phyloP scores from a whole-genome alignment of 2,797 vertebrate species.

The Urosaurus nigricauda region DNA sequence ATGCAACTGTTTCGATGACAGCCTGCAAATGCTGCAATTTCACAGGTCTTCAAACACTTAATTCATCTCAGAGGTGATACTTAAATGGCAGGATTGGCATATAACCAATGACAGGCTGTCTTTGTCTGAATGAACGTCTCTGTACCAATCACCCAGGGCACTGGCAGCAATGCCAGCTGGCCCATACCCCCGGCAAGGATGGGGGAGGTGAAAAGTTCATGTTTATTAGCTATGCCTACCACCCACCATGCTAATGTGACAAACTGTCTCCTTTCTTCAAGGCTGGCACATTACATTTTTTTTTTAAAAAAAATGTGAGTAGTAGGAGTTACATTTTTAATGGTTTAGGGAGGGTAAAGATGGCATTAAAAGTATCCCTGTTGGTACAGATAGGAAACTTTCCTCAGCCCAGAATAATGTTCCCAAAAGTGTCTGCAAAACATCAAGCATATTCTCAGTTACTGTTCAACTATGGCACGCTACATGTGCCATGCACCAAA shows the following conservation, averaged over 20 bases:
- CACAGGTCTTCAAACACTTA: slow-evolving; percentile 47
- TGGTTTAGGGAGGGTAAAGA: not conserved
- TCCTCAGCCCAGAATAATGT: not conserved
- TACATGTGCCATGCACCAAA: not conserved
- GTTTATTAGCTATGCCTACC: not conserved
- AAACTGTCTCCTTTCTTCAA: slow-evolving; percentile 10
- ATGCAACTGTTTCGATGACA: slow-evolving; percentile 45
- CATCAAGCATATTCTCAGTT: not conserved
- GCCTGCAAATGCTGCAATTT: slow-evolving; percentile 36
- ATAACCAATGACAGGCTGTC: not conserved
- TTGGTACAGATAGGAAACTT: not conserved
- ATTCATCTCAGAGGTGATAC: slow-evolving; percentile 45
- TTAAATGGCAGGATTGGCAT: not conserved
- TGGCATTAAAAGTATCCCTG: not conserved
- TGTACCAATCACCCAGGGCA: not conserved
- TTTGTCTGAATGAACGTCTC: slow-evolving; percentile 18
- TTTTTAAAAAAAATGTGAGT: not conserved
- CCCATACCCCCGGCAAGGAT: fast-evolving
- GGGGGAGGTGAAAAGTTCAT: slow-evolving; percentile 12
- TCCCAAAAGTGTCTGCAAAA: not conserved
- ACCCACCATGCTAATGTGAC: slow-evolving; percentile 8
- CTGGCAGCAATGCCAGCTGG: slow-evolving; percentile 7
- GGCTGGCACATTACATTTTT: not conserved
- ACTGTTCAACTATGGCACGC: too few relatives aligned
- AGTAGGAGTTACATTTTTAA: not conserved